phyloP scores from a whole-genome alignment of 2,888 invertebrate species.

The Timandra comae region DNA sequence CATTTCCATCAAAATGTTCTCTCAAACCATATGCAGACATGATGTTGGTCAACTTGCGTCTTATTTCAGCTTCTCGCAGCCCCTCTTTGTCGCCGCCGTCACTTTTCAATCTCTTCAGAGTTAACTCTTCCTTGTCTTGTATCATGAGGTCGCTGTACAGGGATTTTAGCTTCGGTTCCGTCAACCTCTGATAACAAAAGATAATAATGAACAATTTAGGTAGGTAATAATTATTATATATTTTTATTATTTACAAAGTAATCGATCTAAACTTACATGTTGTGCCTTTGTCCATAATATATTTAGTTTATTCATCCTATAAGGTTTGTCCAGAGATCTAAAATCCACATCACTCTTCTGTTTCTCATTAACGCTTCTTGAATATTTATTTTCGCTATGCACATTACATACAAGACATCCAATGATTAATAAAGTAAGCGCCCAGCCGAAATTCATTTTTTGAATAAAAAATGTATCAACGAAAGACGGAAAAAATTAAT shows the following conservation, averaged over 20 bases:
- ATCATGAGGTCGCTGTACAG: constrained; percentile 92
- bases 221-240: too few relatives aligned
- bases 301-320: constrained; percentile 93
- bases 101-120: constrained; percentile 86
- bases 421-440: too few relatives aligned
- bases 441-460: too few relatives aligned
- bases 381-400: constrained; percentile 80
- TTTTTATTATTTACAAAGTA: background rate
- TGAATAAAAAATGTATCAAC: too few relatives aligned
- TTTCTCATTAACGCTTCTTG: constrained; percentile 75
- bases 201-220: background rate
- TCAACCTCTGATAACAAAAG: constrained; percentile 79
- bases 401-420: constrained; percentile 26
- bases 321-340: constrained; percentile 87
- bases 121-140: constrained; percentile 94
- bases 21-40: constrained; percentile 88
- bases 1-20: constrained; percentile 85
- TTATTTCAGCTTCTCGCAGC: constrained; percentile 85
- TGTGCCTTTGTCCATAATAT: constrained; percentile 93
- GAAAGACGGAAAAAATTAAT: too few relatives aligned
- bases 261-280: constrained; percentile 81
- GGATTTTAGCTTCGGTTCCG: constrained; percentile 89
- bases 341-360: constrained; percentile 71
- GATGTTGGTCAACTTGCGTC: constrained; percentile 87
- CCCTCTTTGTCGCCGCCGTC: constrained; percentile 94